Conservation (phyloP, 2,888 invertebrate species). For the Minunthozetes semirufus region DNA sequence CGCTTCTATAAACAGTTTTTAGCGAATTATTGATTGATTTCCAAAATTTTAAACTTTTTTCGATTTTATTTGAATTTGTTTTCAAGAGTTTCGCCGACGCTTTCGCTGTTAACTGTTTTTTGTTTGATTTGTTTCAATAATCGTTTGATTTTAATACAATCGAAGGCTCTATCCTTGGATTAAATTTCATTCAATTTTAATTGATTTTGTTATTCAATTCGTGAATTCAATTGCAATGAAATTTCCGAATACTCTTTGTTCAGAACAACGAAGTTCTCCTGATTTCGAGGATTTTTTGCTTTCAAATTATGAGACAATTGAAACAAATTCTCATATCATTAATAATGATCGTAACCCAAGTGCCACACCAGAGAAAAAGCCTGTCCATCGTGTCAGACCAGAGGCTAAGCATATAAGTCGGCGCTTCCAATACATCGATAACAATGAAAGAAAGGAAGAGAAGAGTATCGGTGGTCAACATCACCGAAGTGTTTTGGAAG, state of each 20-base stretch:
- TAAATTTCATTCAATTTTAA: background rate
- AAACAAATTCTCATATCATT: background rate
- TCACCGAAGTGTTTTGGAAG: background rate
- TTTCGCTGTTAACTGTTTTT: background rate
- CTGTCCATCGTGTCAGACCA: background rate
- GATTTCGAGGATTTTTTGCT: slow-evolving; percentile 13
- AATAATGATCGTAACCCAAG: background rate
- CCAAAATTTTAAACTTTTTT: background rate
- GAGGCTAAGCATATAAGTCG: background rate
- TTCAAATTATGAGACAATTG: background rate
- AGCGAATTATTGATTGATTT: background rate
- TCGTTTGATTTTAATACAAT: background rate
- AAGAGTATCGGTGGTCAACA: background rate
- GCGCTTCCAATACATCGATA: background rate
- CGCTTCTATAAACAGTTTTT: background rate
- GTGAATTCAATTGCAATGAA: slow-evolving; percentile 8
- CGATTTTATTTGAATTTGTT: background rate
- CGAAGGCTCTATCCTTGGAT: background rate
- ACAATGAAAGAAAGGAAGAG: background rate
- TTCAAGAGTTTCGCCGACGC: background rate
- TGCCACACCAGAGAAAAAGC: background rate
- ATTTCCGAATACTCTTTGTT: background rate
- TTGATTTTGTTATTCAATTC: background rate
- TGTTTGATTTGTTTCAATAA: background rate
- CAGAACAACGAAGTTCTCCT: background rate